Conservation (phyloP, 2,797 vertebrate genomes). For the Diplodus sargus region DNA sequence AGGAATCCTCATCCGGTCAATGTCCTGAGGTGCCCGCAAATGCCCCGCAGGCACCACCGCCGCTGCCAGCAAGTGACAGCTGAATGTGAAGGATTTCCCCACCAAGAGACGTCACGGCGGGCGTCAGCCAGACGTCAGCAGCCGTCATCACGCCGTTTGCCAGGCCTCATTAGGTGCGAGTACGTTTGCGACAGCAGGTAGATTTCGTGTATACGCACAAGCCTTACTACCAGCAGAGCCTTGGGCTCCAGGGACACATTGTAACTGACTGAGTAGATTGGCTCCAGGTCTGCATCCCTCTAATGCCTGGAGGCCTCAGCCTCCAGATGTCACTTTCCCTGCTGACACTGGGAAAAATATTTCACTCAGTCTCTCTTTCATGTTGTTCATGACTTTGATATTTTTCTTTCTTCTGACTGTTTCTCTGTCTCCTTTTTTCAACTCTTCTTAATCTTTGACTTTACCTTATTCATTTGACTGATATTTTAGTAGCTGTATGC, state of each 20-base stretch:
- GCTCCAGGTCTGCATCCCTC: slow-evolving; percentile 68
- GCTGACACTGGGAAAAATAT: slow-evolving; percentile 50
- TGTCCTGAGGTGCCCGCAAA: slow-evolving; percentile 40
- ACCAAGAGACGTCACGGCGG: slow-evolving; percentile 65
- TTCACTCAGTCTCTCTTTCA: slow-evolving; percentile 24
- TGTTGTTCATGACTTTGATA: slow-evolving; percentile 10
- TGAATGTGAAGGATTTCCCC: slow-evolving; percentile 72
- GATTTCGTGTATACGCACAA: slow-evolving; percentile 25
- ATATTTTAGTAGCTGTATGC: background rate
- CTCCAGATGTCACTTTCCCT: slow-evolving; percentile 77
- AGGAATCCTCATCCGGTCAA: slow-evolving; percentile 55
- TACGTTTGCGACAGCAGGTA: slow-evolving; percentile 36
- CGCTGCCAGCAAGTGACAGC: slow-evolving; percentile 69
- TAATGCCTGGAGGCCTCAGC: slow-evolving; percentile 59
- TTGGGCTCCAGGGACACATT: slow-evolving; percentile 66
- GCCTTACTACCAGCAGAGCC: slow-evolving; percentile 70
- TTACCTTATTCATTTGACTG: background rate
- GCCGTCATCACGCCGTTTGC: slow-evolving; percentile 49
- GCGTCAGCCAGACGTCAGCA: slow-evolving; percentile 27
- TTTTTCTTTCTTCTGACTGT: slow-evolving; percentile 12
- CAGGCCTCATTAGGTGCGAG: slow-evolving; percentile 54
- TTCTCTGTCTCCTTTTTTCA: slow-evolving; percentile 1
- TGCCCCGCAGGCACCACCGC: slow-evolving; percentile 5
- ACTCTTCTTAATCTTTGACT: background rate
- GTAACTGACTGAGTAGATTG: slow-evolving; percentile 62